These are phyloP conservation scores for Hydropotes inermis DNA, from an alignment of 2,113 vertebrate genomes.

Conservation along the genomic window DNA sequence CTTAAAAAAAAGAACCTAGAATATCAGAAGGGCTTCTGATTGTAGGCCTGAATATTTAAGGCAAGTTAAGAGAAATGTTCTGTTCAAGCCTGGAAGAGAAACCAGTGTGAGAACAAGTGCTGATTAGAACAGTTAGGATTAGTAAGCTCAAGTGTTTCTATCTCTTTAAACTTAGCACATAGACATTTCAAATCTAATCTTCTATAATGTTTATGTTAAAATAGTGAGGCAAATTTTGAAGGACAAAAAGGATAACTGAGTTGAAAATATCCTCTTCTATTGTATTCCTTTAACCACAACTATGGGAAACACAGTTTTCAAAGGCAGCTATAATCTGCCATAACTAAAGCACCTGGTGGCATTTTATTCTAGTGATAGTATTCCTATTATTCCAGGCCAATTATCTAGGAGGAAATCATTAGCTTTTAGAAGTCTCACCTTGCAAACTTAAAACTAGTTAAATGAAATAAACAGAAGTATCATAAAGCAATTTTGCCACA, in stretches of 20 bases:
- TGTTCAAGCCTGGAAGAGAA: constrained; percentile 34
- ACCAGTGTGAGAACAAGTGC: not conserved
- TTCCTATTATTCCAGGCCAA: not conserved
- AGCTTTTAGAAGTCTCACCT: not conserved
- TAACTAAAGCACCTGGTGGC: not conserved
- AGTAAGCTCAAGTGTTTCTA: not conserved
- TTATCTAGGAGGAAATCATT: not conserved
- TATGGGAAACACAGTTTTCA: not conserved
- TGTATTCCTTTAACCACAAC: not conserved
- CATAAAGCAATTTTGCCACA: not conserved
- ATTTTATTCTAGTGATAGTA: not conserved
- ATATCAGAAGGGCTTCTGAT: not conserved
- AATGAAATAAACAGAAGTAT: not conserved
- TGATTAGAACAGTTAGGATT: not conserved
- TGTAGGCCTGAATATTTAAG: not conserved
- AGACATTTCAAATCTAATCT: constrained; percentile 2
- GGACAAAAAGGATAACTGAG: not conserved
- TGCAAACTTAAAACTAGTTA: constrained; percentile 17
- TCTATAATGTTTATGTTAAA: constrained; percentile 22
- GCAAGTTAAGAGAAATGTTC: not conserved
- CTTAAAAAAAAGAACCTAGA: not conserved
- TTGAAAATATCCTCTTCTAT: constrained; percentile 17
- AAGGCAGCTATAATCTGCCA: not conserved
- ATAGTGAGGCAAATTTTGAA: constrained; percentile 10
- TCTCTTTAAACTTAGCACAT: constrained; percentile 23